Conservation (phyloP, 2,797 vertebrate species). For the Paedocypris micromegethes region DNA sequence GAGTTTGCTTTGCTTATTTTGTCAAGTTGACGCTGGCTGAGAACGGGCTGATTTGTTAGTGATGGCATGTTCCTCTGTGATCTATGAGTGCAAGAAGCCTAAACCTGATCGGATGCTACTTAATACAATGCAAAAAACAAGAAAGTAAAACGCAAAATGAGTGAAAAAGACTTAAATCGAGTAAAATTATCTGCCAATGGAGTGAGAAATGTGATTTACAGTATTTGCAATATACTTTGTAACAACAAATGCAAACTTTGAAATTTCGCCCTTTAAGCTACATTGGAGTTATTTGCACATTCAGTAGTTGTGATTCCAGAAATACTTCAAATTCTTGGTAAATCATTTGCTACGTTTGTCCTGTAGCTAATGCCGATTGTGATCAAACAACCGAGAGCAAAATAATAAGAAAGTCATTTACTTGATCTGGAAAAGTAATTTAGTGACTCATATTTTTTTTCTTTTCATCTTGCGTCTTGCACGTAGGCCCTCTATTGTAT, state of each 20-base stretch:
- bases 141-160: no score
- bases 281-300: no score
- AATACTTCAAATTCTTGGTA: slow-evolving; percentile 44
- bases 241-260: no score
- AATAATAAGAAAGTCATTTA: slow-evolving; percentile 36
- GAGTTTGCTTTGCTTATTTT: slow-evolving; percentile 42
- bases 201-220: no score
- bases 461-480: slow-evolving; percentile 27
- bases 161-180: no score
- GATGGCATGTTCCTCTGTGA: slow-evolving; percentile 15
- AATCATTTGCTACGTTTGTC: neutral
- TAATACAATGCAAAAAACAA: no score
- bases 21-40: slow-evolving; percentile 38
- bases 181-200: no score
- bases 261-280: no score
- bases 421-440: slow-evolving; percentile 38
- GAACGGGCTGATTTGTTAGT: slow-evolving; percentile 34
- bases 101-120: no score
- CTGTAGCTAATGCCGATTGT: slow-evolving; percentile 38
- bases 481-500: slow-evolving; percentile 26
- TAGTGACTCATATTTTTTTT: slow-evolving; percentile 24
- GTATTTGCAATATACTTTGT: no score
- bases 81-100: neutral
- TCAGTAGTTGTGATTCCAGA: slow-evolving; percentile 22
- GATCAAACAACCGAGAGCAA: slow-evolving; percentile 15